Conservation (phyloP, 2,888 invertebrate species). For the Anarsia innoxiella region DNA sequence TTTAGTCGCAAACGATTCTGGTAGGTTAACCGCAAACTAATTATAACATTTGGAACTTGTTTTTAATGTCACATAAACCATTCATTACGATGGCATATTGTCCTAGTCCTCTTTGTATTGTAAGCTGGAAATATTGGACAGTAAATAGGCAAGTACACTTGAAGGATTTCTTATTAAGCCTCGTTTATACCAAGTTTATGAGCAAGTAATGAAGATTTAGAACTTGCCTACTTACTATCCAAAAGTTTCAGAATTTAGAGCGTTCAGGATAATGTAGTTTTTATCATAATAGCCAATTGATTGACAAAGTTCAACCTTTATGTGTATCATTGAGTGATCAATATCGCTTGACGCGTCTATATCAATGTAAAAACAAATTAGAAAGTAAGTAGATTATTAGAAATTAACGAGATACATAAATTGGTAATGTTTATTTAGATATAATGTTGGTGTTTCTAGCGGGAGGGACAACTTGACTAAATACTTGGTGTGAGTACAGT, state of each 20-base stretch:
- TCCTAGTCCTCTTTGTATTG: conserved; percentile 33
- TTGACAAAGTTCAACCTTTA: conserved; percentile 21
- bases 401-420: conserved; percentile 43
- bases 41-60: conserved; percentile 19
- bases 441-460: conserved; percentile 34
- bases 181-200: no score
- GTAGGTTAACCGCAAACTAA: conserved; percentile 7
- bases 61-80: conserved; percentile 13
- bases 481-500: no score
- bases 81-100: conserved; percentile 16
- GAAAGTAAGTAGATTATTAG: conserved; percentile 51
- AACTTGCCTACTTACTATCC: background rate
- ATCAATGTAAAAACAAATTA: conserved; percentile 55
- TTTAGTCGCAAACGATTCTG: conserved; percentile 5
- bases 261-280: conserved; percentile 26
- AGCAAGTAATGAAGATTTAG: no score
- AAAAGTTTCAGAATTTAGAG: conserved; percentile 21
- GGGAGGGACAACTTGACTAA: conserved; percentile 24
- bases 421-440: conserved; percentile 52
- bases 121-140: conserved; percentile 1
- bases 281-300: conserved; percentile 14
- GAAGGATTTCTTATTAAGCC: no score
- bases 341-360: conserved; percentile 24
- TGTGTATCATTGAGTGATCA: conserved; percentile 29
- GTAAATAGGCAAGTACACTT: no score